Conservation (phyloP, 2,797 vertebrate genomes). For the Echeneis naucrates region DNA sequence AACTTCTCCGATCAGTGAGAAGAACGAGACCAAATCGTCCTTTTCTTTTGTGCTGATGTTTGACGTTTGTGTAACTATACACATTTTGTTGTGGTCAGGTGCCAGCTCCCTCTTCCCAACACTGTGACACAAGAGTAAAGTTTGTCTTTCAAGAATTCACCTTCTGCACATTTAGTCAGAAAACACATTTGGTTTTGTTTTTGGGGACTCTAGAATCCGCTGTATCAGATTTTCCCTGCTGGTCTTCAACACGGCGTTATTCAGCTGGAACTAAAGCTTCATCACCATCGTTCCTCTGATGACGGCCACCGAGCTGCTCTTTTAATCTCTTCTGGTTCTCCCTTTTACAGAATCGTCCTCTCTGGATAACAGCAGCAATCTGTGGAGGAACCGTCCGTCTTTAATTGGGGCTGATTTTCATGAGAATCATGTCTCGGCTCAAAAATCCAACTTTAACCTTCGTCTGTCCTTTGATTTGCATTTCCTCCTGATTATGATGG, state of each 20-base stretch:
- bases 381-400: background rate
- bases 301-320: no score
- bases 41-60: no score
- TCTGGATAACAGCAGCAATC: background rate
- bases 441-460: conserved; percentile 30
- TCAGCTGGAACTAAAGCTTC: background rate
- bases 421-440: conserved; percentile 21
- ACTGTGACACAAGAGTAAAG: no score
- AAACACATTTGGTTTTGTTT: no score
- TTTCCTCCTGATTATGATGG: conserved; percentile 34
- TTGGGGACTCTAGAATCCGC: background rate
- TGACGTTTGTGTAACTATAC: no score
- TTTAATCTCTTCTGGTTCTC: no score
- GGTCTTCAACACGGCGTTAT: background rate
- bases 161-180: no score
- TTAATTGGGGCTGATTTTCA: conserved; percentile 10
- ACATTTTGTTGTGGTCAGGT: no score
- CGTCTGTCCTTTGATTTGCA: conserved; percentile 37
- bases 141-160: background rate
- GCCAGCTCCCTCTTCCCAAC: no score
- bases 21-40: no score
- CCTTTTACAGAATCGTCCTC: background rate
- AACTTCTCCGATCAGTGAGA: background rate
- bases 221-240: background rate
- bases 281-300: background rate